Percentiles rank a stretch among this genome's conserved stretches.
These are phyloP conservation scores for Chrysocyon brachyurus DNA, from an alignment of 2,797 vertebrate genomes.

Conservation along the genomic window DNA sequence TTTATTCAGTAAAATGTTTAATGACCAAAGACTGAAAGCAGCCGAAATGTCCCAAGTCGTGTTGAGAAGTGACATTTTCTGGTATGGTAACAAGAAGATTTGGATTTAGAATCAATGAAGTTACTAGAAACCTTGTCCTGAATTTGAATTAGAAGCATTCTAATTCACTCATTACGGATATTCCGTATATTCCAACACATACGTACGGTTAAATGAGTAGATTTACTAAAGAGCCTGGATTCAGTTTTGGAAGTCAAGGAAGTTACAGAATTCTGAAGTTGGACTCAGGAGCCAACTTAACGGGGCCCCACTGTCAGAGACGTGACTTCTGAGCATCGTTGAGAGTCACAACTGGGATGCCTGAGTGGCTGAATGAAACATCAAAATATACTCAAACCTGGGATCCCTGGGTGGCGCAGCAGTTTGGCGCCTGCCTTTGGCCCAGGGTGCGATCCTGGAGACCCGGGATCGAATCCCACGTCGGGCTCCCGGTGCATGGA, in stretches of 20 bases:
- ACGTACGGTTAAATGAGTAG: background rate
- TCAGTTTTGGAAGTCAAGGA: background rate
- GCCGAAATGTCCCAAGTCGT: background rate
- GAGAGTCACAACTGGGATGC: background rate
- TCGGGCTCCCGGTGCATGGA: too few species aligned
- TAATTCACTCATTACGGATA: background rate
- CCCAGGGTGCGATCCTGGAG: too few species aligned
- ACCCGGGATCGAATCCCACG: too few species aligned
- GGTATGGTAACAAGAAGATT: background rate
- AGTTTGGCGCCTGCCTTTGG: too few species aligned
- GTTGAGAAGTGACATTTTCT: background rate
- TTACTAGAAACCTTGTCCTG: background rate
- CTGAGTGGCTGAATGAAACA: background rate
- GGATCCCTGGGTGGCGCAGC: too few species aligned
- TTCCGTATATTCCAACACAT: background rate
- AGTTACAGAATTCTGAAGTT: too few species aligned
- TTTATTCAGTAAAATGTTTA: background rate
- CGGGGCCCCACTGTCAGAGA: background rate
- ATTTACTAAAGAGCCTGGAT: background rate
- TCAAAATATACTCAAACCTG: rapidly evolving
- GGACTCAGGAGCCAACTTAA: background rate
- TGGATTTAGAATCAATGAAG: background rate
- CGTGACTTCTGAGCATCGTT: rapidly evolving
- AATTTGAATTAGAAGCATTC: background rate
- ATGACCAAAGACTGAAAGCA: background rate